Evolutionary conservation across 2,113 vertebrate species (phyloP).

Genomic region (Dolichotis patagonum): DNA sequence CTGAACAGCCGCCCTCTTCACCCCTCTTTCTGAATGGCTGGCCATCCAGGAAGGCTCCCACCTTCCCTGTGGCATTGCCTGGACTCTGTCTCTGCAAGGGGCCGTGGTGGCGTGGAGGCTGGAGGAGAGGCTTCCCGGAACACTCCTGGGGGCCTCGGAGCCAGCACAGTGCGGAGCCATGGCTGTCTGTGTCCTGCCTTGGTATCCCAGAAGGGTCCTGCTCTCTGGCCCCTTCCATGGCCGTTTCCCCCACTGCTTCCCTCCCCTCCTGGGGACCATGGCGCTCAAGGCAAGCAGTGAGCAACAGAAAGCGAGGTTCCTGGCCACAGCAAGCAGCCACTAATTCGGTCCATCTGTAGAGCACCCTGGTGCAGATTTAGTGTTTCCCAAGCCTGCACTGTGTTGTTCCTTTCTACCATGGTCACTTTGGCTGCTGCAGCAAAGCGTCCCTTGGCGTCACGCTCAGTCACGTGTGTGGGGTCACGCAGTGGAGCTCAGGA

Average conservation of each 20-base stretch:
- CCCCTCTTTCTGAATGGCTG: background rate
- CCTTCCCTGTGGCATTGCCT: too few species aligned
- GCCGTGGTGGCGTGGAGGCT: too few species aligned
- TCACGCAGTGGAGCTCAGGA: background rate
- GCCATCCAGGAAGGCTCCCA: rapidly evolving
- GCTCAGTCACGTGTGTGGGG: background rate
- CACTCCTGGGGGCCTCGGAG: background rate
- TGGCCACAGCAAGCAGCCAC: background rate
- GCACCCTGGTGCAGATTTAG: background rate
- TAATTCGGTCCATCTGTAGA: background rate
- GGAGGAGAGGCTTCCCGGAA: background rate
- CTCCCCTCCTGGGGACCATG: background rate
- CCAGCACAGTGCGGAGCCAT: background rate
- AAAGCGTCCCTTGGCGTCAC: background rate
- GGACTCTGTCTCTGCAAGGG: background rate
- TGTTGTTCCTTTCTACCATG: background rate
- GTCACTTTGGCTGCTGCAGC: background rate
- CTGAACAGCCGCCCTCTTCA: background rate
- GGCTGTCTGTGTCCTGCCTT: background rate
- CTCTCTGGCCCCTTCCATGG: background rate
- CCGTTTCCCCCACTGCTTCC: background rate
- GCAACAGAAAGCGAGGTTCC: background rate
- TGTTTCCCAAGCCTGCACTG: background rate
- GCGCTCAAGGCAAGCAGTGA: background rate
- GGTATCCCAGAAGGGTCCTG: background rate